Conservation (phyloP, 2,888 invertebrate species). For the Abrostola triplasia region DNA sequence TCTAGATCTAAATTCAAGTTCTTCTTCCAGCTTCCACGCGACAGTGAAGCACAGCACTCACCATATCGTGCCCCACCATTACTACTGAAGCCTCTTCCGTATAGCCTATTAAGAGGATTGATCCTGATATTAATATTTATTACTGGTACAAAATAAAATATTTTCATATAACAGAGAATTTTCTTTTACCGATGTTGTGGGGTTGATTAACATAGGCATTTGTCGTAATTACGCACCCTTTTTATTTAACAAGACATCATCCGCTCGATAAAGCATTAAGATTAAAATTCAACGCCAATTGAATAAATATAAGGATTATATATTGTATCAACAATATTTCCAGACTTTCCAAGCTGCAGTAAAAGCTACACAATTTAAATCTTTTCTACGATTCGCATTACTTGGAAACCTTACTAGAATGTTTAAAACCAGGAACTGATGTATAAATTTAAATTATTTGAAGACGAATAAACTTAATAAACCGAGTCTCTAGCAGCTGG, state of each 20-base stretch:
- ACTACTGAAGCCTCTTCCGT: conserved; percentile 41
- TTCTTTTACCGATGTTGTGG: too few species aligned
- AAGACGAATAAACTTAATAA: conserved; percentile 23
- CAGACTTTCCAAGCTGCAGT: too few species aligned
- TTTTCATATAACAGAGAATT: not conserved
- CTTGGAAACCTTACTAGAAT: conserved; percentile 1
- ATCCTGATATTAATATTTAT: not conserved
- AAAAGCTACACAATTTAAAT: not conserved
- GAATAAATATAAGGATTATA: too few species aligned
- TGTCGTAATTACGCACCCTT: too few species aligned
- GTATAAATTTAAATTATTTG: conserved; percentile 19
- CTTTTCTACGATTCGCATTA: not conserved
- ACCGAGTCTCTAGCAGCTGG: not conserved
- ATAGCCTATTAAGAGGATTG: conserved; percentile 4
- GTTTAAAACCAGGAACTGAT: conserved; percentile 9
- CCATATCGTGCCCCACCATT: conserved; percentile 71
- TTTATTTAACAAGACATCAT: too few species aligned
- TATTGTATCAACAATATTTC: too few species aligned
- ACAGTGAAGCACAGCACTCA: conserved; percentile 60
- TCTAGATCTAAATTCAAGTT: too few species aligned
- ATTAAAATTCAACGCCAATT: too few species aligned
- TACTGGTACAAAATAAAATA: not conserved
- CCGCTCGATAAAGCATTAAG: too few species aligned
- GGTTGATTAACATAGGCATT: too few species aligned
- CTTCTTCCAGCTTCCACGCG: conserved; percentile 19